Evolutionary conservation across 2,113 vertebrate genomes (phyloP).

Genomic region (Phasianus colchicus): DNA sequence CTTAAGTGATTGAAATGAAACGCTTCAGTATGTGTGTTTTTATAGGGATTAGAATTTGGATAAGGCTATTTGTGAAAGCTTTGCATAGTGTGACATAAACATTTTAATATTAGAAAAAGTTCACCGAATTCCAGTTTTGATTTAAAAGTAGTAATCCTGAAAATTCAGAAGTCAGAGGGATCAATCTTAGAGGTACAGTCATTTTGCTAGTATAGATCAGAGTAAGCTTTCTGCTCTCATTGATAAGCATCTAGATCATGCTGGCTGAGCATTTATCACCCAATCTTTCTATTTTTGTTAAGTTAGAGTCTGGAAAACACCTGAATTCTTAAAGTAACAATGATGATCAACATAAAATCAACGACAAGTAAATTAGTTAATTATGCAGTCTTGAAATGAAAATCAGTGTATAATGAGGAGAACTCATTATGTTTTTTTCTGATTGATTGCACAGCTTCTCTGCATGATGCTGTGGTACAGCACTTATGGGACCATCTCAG

Average conservation of each 20-base stretch:
- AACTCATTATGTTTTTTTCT: constrained; percentile 60
- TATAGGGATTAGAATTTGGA: background rate
- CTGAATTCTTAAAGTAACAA: constrained; percentile 41
- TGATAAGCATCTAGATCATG: background rate
- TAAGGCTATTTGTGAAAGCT: background rate
- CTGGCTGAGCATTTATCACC: background rate
- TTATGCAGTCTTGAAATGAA: constrained; percentile 59
- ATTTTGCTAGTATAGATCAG: background rate
- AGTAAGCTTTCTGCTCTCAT: background rate
- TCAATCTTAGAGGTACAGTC: background rate
- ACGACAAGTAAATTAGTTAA: constrained; percentile 52
- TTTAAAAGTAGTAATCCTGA: background rate
- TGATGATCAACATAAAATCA: constrained; percentile 42
- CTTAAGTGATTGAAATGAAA: background rate
- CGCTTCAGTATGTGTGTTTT: background rate
- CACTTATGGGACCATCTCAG: constrained; percentile 76
- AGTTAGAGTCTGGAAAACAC: constrained; percentile 36
- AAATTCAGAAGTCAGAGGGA: background rate
- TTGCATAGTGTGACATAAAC: background rate
- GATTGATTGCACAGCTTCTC: constrained; percentile 80
- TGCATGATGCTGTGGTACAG: constrained; percentile 82
- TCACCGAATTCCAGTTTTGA: background rate
- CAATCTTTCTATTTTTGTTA: constrained; percentile 9
- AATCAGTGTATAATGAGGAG: constrained; percentile 54
- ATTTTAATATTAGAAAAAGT: background rate